Conservation (phyloP, 2,888 invertebrate genomes). For the Hololepta plana region DNA sequence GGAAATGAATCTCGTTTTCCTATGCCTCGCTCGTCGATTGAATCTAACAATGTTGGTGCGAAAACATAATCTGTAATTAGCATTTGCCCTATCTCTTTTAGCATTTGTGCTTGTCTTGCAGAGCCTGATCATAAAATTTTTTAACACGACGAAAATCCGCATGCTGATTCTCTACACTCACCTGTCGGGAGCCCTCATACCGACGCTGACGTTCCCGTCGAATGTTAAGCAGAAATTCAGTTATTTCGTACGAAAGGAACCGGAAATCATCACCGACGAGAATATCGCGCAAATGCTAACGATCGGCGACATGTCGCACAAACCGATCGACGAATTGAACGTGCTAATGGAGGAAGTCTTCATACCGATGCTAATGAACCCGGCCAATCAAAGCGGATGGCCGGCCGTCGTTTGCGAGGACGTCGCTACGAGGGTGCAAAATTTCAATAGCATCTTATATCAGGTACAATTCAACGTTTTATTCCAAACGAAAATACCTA, state of each 20-base stretch:
- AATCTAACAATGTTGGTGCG: too few species aligned
- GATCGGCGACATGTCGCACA: conserved; percentile 54
- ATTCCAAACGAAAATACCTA: conserved; percentile 3
- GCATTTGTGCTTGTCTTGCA: conserved; percentile 15
- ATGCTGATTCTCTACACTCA: conserved; percentile 43
- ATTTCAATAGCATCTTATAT: conserved; percentile 49
- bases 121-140: conserved; percentile 34
- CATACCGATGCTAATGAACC: conserved; percentile 51
- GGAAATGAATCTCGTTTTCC: too few species aligned
- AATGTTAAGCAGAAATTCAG: conserved; percentile 44
- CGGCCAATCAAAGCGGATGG: conserved; percentile 53
- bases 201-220: conserved; percentile 41
- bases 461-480: conserved; percentile 26
- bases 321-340: conserved; percentile 49
- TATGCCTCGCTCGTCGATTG: too few species aligned
- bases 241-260: conserved; percentile 57
- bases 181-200: conserved; percentile 42
- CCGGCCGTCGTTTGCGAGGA: conserved; percentile 53
- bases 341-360: conserved; percentile 54
- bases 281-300: conserved; percentile 37
- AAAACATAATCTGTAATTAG: too few species aligned
- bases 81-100: neutral
- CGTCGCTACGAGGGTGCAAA: conserved; percentile 48
- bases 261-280: conserved; percentile 39
- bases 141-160: conserved; percentile 28